Percentiles rank a stretch among this genome's conserved stretches.
phyloP scores from a whole-genome alignment of 2,797 vertebrate genomes.

The Acanthurus tractus region DNA sequence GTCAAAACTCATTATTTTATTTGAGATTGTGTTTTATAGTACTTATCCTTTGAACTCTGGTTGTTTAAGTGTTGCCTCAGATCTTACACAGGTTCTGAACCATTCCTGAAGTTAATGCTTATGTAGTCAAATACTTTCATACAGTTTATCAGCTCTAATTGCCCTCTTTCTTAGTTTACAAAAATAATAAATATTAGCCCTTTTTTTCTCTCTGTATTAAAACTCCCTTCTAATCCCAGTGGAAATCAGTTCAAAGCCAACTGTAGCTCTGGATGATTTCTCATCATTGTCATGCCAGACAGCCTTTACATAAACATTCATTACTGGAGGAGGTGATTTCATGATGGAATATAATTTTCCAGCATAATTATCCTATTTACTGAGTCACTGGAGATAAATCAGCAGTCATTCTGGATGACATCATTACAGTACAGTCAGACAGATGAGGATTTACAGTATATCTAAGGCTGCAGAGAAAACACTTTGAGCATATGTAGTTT shows the following conservation, averaged over 20 bases:
- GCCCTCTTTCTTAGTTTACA: too few relatives aligned
- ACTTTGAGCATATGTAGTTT: constrained; percentile 1
- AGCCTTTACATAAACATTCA: constrained; percentile 15
- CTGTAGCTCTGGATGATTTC: background rate
- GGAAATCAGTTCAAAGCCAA: background rate
- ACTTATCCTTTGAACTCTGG: background rate
- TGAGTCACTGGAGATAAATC: background rate
- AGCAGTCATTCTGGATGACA: background rate
- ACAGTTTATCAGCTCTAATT: background rate
- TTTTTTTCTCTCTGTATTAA: background rate
- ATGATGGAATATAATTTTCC: constrained; percentile 16
- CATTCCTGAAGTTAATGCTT: background rate
- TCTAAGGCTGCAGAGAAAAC: background rate
- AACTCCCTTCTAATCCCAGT: too few relatives aligned
- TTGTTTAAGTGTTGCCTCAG: background rate
- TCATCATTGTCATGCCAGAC: background rate
- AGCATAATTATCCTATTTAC: constrained; percentile 14
- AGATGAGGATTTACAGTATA: background rate
- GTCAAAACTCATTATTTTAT: background rate
- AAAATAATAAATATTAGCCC: background rate
- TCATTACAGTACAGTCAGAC: background rate
- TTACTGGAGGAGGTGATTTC: constrained; percentile 17
- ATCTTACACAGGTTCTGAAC: background rate
- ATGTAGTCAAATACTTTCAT: too few relatives aligned
- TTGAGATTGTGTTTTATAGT: background rate